Percentiles rank a stretch among this genome's conserved stretches.
These are phyloP conservation scores for Lymantria monacha DNA, from an alignment of 2,888 invertebrate genomes.

Conservation along the genomic window DNA sequence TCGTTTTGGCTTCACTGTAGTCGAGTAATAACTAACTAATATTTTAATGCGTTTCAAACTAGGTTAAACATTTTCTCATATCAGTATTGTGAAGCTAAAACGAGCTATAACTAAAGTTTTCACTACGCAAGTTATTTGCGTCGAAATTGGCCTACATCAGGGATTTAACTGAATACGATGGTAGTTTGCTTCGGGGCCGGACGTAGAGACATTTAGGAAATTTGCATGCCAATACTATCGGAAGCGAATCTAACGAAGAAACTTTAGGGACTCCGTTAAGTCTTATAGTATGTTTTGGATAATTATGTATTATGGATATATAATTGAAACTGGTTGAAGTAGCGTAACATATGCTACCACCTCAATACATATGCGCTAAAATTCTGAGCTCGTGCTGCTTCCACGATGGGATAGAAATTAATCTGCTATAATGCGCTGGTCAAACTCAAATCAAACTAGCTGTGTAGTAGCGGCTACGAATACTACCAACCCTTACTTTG, in stretches of 20 bases:
- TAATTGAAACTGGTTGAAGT: neutral
- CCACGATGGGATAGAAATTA: too few species aligned
- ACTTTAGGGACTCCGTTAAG: slow-evolving; percentile 48
- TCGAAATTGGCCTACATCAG: slow-evolving; percentile 50
- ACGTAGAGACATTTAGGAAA: slow-evolving; percentile 54
- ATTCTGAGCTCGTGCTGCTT: too few species aligned
- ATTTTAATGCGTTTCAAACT: neutral
- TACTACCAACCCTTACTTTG: too few species aligned
- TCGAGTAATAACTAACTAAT: neutral
- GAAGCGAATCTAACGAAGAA: slow-evolving; percentile 51
- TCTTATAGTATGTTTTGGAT: slow-evolving; percentile 21
- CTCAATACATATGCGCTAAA: too few species aligned
- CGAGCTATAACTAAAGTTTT: slow-evolving; percentile 15
- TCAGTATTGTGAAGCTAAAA: neutral
- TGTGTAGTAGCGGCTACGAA: too few species aligned
- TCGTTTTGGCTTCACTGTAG: too few species aligned
- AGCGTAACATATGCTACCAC: too few species aligned
- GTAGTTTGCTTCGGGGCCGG: slow-evolving; percentile 38
- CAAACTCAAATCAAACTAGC: too few species aligned
- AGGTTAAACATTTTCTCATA: neutral
- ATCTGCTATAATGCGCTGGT: too few species aligned
- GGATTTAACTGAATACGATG: slow-evolving; percentile 52
- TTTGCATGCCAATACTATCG: slow-evolving; percentile 66
- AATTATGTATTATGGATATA: neutral
- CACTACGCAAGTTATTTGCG: slow-evolving; percentile 42